A percentile compares a stretch with the other conserved stretches of the same genome.
Evolutionary conservation across 2,797 vertebrate species (phyloP).

Genomic region (Clamator glandarius): DNA sequence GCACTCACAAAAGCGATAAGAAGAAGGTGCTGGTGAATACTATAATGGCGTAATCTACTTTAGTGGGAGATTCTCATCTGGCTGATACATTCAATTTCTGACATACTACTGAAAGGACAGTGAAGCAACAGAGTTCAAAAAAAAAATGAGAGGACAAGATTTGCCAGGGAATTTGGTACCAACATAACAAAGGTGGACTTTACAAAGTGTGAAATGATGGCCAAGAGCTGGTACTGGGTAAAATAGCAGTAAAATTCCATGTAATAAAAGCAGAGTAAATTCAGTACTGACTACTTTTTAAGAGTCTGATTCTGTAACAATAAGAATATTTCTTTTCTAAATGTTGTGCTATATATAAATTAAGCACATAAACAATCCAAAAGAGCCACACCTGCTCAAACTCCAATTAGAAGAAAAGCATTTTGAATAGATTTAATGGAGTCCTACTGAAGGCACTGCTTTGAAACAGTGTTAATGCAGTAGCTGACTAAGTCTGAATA

Average conservation of each 20-base stretch:
- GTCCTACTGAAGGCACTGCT: background rate
- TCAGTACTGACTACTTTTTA: background rate
- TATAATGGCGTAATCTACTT: constrained; percentile 17
- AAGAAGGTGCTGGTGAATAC: constrained; percentile 47
- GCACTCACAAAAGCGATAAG: constrained; percentile 53
- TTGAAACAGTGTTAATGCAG: background rate
- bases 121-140: background rate
- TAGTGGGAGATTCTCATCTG: constrained; percentile 8
- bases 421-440: background rate
- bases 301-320: background rate
- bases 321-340: background rate
- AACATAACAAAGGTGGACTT: background rate
- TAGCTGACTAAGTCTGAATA: background rate
- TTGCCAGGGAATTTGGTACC: constrained; percentile 28
- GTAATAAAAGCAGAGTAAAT: background rate
- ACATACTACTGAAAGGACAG: background rate
- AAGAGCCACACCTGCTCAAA: background rate
- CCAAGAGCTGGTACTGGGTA: constrained; percentile 11
- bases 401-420: background rate
- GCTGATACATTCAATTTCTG: constrained; percentile 40
- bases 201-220: constrained; percentile 48
- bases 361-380: background rate
- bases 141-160: background rate
- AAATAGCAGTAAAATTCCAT: background rate
- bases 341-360: background rate